Evolutionary conservation across 2,888 invertebrate genomes (phyloP).

Genomic region (Biston betularia): DNA sequence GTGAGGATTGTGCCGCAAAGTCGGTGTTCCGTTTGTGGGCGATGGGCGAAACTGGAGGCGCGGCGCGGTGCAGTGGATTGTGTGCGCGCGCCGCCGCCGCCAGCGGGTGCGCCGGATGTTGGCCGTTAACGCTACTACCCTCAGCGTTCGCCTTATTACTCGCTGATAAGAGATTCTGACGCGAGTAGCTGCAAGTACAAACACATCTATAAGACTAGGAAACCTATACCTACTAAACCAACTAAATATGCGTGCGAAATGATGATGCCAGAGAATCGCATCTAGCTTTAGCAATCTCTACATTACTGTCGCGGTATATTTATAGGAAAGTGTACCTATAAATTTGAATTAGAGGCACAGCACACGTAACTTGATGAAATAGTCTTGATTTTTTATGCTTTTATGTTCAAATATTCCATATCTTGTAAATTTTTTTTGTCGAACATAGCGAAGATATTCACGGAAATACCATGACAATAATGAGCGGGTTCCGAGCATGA

Average conservation of each 20-base stretch:
- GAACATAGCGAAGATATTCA: neutral
- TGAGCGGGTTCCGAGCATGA: neutral
- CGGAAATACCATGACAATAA: neutral
- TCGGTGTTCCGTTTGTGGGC: constrained; percentile 75
- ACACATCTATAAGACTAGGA: neutral
- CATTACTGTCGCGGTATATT: neutral
- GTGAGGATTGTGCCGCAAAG: constrained; percentile 48
- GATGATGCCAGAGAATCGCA: no score
- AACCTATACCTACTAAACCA: neutral
- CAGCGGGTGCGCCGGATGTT: constrained; percentile 74
- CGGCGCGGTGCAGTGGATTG: constrained; percentile 76
- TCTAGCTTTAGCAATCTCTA: no score
- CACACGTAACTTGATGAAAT: no score
- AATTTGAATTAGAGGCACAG: no score
- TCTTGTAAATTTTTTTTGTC: neutral
- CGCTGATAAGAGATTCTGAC: constrained; percentile 94
- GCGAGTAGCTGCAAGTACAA: constrained; percentile 91
- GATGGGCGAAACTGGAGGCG: constrained; percentile 63
- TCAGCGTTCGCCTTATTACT: constrained; percentile 91
- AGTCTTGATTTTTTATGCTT: no score
- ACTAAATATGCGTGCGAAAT: neutral
- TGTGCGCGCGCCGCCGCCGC: constrained; percentile 87
- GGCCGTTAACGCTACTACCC: constrained; percentile 67
- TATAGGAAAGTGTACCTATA: no score
- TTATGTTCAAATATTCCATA: no score